Base-by-base conservation (phyloP, 2,113 vertebrate genomes). In the Phyllostomus hastatus region DNA sequence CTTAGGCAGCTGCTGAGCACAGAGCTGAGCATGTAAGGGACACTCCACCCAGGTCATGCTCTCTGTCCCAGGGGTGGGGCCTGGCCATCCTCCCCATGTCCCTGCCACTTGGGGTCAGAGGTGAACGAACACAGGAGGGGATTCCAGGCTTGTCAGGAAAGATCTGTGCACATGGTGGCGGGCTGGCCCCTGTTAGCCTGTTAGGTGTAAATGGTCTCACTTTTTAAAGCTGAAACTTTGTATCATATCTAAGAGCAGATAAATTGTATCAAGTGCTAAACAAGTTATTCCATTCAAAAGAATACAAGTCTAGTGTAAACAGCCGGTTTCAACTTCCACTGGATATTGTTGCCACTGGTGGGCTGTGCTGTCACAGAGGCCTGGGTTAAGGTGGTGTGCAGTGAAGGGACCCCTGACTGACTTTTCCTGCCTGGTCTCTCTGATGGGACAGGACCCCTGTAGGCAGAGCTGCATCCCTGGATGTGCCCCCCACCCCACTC, bases 361-460 rank as follows among this genome's bases (percentile, higher is more conserved):
- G 57, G 28, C 17, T 31, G 57, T 46, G 28, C 10, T 83, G 57
- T 64, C 38, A 33, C n/a, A 14, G 16, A 54, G 38, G 31, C 46
- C 46, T 52, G 50, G 31, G 9, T 76, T n/a, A 17, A n/a, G 31
- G 52, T 52, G 10, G n/a, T 26, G 4, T 35, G n/a, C 52, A 57
- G 20, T 26, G 50, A 54, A 22, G 72, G 72, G 26, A 31, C 26
- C 14, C 78, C 52, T 57, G 50, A 52, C 78, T 86, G 66, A 46
- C 61, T 19, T 19, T 75, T 26, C 4, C 41, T 26, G 3, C 83
- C 12, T 61, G 70, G 50, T 22, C 83, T n/a, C 16, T n/a, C 20
- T 17, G 4, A 0, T 10, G 54, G 14, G 57, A 17, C 5, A 10
- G 43, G 50, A 11, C 2, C 4, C 1, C 4, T 4, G 7, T 5